Conservation (phyloP, 1,140 invertebrate genomes). For the Drosophila funebris region DNA sequence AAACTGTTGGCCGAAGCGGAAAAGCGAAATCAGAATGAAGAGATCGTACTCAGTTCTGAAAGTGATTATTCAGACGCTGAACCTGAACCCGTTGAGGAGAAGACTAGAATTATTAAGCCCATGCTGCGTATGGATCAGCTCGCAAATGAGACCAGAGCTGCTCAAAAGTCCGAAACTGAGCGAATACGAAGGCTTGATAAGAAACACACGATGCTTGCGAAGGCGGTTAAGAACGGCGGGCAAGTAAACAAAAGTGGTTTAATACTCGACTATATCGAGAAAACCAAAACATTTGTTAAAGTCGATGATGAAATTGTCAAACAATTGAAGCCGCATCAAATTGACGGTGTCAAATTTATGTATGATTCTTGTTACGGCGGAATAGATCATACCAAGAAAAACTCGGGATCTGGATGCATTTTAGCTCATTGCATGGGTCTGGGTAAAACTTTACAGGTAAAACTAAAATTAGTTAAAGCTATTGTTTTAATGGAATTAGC, state of each 20-base stretch:
- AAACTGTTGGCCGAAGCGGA: slow-evolving; percentile 44
- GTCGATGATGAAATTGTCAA: slow-evolving; percentile 87
- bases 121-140: slow-evolving; percentile 77
- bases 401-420: slow-evolving; percentile 90
- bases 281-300: slow-evolving; percentile 86
- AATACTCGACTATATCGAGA: slow-evolving; percentile 87
- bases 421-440: slow-evolving; percentile 94
- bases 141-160: slow-evolving; percentile 70
- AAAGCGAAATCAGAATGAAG: slow-evolving; percentile 58
- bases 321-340: slow-evolving; percentile 88
- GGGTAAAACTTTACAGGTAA: slow-evolving; percentile 86
- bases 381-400: slow-evolving; percentile 85
- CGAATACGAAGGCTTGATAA: slow-evolving; percentile 68
- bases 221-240: slow-evolving; percentile 51
- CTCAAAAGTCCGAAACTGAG: slow-evolving; percentile 73
- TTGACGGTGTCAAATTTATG: slow-evolving; percentile 90
- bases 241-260: slow-evolving; percentile 71
- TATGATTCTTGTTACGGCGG: slow-evolving; percentile 90
- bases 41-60: slow-evolving; percentile 77
- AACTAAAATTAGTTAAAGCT: neutral
- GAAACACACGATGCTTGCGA: slow-evolving; percentile 57
- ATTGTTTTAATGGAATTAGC: neutral
- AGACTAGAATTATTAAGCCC: slow-evolving; percentile 64
- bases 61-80: slow-evolving; percentile 66
- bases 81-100: slow-evolving; percentile 44